Conservation (phyloP, 2,113 vertebrate species). For the Motacilla tschutschensis region DNA sequence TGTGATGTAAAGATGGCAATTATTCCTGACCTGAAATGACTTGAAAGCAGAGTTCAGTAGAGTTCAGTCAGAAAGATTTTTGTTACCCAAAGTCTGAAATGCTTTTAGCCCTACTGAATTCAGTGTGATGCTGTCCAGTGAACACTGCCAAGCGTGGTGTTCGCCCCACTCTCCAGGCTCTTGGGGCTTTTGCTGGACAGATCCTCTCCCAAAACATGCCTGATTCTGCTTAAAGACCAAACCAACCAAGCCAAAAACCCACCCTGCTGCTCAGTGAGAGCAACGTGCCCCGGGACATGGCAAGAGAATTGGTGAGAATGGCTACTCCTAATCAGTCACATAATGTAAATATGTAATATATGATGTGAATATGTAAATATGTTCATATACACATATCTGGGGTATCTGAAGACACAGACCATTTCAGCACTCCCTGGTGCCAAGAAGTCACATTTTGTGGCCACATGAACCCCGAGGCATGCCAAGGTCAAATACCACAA, state of each 20-base stretch:
- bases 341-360: not conserved
- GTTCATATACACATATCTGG: no score
- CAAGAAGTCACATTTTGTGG: not conserved
- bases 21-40: slow-evolving; percentile 3
- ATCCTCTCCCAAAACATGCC: not conserved
- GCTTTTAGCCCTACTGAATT: not conserved
- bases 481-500: not conserved
- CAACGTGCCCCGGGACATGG: rapidly evolving
- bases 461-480: not conserved
- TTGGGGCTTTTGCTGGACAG: not conserved
- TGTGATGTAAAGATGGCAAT: not conserved
- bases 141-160: rapidly evolving
- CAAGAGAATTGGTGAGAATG: not conserved
- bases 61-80: not conserved
- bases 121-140: not conserved
- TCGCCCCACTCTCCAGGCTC: not conserved
- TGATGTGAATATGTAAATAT: not conserved
- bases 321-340: not conserved
- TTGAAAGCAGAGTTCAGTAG: not conserved
- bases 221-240: not conserved
- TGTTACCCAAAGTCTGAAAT: not conserved
- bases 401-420: rapidly evolving
- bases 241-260: not conserved
- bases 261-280: not conserved
- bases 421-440: not conserved